Base-by-base conservation (phyloP, 2,113 vertebrate genomes). In the Macrotus californicus region DNA sequence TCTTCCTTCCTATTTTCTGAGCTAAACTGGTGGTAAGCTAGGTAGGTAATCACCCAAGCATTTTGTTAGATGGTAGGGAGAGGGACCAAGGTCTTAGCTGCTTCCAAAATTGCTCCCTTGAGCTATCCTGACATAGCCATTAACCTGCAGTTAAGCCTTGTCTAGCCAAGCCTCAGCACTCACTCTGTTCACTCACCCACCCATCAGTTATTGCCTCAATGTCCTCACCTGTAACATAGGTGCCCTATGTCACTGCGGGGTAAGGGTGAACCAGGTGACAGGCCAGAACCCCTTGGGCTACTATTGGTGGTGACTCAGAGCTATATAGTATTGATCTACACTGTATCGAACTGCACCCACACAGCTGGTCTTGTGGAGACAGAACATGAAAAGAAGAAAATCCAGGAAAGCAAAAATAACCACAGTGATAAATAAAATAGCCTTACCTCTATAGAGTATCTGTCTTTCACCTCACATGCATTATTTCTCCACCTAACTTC, bases 401-500 rank as follows among this genome's bases (percentile, higher is more conserved):
- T 76, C 41, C 9, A 72, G 9, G 26, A 84, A 91, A 69, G 5
- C 21, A 59, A 82, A 85, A 50, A 31, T 46, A 89, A 73, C 39
- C 69, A 9, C 16, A 56, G 19, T 75, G 7, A 94, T 79, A 96
- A 89, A 61, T 90, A 94, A 92, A 91, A 93, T 64, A 86, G 22
- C 5, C 31, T 92, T 82, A 54, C 3, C 46, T 72, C 70, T 84
- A 31, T 41, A 43, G 22, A 70, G 8, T 11, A 34, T 34, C 34
- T 94, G 14, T 59, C 56, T 95, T 85, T 88, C 6, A 3, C 36
- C 84, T 92, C 59, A 77, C 26, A 26, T 83, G 34, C 14, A 18
- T 92, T 94, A 61, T 93, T 82, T 96, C 34, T 90, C 52, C 18
- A 39, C 48, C 70, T 79, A 72, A 88, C 61, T 93, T 92, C 83